Conservation (phyloP, 2,888 invertebrate genomes). For the Monopis laevigella region DNA sequence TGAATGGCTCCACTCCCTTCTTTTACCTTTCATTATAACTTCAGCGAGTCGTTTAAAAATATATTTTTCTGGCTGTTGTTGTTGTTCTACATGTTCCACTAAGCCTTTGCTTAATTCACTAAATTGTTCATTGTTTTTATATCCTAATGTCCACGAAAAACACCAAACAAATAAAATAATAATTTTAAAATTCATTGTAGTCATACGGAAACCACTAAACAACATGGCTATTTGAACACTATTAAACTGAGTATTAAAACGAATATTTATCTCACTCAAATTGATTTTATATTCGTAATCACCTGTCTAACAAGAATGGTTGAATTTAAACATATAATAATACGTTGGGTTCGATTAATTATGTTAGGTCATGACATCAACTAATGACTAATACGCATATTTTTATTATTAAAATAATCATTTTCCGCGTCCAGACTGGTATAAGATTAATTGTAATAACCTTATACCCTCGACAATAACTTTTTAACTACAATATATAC, state of each 20-base stretch:
- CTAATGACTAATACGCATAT: too few species aligned
- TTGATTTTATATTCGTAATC: constrained; percentile 32
- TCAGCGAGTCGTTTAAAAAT: too few species aligned
- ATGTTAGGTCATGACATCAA: constrained; percentile 5
- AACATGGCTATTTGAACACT: constrained; percentile 5
- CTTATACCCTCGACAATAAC: too few species aligned
- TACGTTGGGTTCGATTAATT: not conserved
- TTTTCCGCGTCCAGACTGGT: too few species aligned
- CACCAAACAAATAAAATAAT: constrained; percentile 19
- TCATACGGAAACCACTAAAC: not conserved
- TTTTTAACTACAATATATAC: too few species aligned
- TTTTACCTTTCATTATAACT: too few species aligned
- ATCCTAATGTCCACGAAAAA: constrained; percentile 21
- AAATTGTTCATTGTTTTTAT: constrained; percentile 14
- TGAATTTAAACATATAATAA: constrained; percentile 1
- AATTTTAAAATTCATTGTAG: constrained; percentile 17
- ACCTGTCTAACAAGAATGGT: constrained; percentile 43
- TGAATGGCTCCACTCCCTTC: not conserved
- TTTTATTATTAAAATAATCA: too few species aligned
- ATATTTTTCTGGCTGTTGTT: not conserved
- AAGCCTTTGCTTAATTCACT: constrained; percentile 16
- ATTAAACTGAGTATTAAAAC: not conserved
- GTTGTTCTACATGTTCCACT: not conserved
- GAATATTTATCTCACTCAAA: constrained; percentile 19
- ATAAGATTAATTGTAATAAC: too few species aligned